Evolutionary conservation across 2,888 invertebrate species (phyloP).

Genomic region (Perithous albicinctus): DNA sequence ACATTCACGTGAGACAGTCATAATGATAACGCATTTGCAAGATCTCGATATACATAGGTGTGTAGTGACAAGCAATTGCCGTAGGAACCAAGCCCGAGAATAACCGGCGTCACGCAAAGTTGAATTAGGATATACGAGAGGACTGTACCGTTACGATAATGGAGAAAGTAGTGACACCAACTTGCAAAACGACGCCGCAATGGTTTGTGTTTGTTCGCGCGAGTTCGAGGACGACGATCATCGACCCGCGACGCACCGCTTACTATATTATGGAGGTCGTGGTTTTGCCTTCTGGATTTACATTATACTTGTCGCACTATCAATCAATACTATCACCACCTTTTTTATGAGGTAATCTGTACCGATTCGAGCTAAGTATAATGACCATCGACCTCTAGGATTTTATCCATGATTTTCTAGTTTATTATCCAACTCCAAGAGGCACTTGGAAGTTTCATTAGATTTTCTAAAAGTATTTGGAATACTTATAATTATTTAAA

Average conservation of each 20-base stretch:
- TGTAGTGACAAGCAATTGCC: conserved; percentile 44
- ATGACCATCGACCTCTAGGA: too few species aligned
- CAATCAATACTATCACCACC: too few species aligned
- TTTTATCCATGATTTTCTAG: too few species aligned
- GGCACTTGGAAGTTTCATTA: too few species aligned
- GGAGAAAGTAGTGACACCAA: conserved; percentile 79
- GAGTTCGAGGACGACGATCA: conserved; percentile 51
- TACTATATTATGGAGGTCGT: conserved; percentile 49
- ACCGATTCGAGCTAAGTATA: too few species aligned
- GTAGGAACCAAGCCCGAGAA: conserved; percentile 43
- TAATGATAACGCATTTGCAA: conserved; percentile 46
- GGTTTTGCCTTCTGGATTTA: conserved; percentile 31
- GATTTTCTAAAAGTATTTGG: too few species aligned
- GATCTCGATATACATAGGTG: neutral
- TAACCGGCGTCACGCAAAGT: conserved; percentile 71
- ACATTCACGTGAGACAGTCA: conserved; percentile 33
- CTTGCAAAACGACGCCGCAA: conserved; percentile 55
- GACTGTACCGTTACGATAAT: conserved; percentile 79
- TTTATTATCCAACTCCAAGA: too few species aligned
- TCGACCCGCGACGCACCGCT: conserved; percentile 55
- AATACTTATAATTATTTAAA: too few species aligned
- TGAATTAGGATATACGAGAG: conserved; percentile 76
- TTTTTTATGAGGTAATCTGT: too few species aligned
- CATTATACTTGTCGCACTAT: conserved; percentile 9
- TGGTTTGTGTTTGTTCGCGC: conserved; percentile 23